phyloP scores from a whole-genome alignment of 1,140 invertebrate species.

The Ceratina australensis region DNA sequence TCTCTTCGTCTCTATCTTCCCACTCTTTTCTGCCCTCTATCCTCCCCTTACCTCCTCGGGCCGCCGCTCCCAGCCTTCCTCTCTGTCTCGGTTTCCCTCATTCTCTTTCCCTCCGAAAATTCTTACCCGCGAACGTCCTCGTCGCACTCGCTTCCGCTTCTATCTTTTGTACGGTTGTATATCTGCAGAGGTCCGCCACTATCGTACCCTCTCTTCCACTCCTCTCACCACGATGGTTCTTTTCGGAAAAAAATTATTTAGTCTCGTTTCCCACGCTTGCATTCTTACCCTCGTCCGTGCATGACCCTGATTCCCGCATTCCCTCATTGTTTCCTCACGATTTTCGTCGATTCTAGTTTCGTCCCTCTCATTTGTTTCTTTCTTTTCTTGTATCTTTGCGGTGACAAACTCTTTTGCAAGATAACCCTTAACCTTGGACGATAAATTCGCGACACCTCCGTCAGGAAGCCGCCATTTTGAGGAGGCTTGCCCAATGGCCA shows the following conservation, averaged over 20 bases:
- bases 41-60: not conserved
- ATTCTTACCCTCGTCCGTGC: not conserved
- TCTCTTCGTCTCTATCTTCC: constrained; percentile 26
- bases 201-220: not conserved
- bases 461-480: constrained; percentile 68
- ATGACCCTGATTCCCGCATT: not conserved
- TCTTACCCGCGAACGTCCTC: not conserved
- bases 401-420: no score
- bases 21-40: constrained; percentile 19
- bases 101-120: constrained; percentile 30
- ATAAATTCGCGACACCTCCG: constrained; percentile 48
- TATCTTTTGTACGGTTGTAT: constrained; percentile 10
- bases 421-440: not conserved
- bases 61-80: not conserved
- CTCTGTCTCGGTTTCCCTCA: constrained; percentile 20
- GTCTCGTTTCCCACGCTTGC: not conserved
- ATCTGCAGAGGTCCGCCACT: constrained; percentile 25
- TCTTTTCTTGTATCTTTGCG: not conserved
- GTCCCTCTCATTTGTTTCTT: not conserved
- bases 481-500: constrained; percentile 23
- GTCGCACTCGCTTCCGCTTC: constrained; percentile 19
- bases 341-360: not conserved
- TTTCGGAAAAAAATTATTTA: constrained; percentile 50
- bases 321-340: not conserved
- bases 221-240: not conserved